Evolutionary conservation across 2,797 vertebrate species (phyloP).

Genomic region (Acridotheres tristis): DNA sequence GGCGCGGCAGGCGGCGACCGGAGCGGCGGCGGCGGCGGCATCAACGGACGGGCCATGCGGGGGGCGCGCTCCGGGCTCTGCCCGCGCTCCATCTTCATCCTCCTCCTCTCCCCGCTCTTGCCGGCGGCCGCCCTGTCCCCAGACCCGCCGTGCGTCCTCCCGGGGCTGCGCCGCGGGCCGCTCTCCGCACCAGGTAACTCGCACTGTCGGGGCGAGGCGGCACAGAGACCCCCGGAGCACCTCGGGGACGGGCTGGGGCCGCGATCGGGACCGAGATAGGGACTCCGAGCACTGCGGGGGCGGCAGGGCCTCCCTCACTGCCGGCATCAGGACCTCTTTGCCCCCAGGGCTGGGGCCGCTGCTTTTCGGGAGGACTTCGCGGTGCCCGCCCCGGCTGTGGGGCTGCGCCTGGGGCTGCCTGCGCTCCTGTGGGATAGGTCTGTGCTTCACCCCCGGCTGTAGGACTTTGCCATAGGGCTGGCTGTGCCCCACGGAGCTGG

Average conservation of each 20-base stretch:
- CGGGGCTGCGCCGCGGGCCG: neutral
- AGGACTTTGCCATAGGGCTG: neutral
- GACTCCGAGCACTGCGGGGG: too few species aligned
- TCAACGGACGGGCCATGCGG: neutral
- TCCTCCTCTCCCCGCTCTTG: neutral
- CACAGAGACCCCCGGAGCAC: neutral
- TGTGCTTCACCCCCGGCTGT: neutral
- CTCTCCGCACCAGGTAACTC: neutral
- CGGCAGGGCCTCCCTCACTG: neutral
- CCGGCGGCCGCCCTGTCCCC: neutral
- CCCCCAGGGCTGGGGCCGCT: neutral
- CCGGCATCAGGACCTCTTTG: neutral
- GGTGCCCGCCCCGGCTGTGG: neutral
- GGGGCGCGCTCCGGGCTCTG: constrained; percentile 5
- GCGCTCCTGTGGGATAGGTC: neutral
- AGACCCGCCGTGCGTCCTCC: neutral
- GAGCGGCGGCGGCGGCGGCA: neutral
- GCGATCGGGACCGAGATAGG: neutral
- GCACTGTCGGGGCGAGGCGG: neutral
- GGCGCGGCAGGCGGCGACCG: neutral
- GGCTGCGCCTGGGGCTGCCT: neutral
- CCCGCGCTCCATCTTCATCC: neutral
- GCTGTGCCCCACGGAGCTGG: neutral
- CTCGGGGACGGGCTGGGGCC: neutral
- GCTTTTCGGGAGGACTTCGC: neutral